Conservation (phyloP, 1,140 invertebrate species). For the Palaemon carinicauda region DNA sequence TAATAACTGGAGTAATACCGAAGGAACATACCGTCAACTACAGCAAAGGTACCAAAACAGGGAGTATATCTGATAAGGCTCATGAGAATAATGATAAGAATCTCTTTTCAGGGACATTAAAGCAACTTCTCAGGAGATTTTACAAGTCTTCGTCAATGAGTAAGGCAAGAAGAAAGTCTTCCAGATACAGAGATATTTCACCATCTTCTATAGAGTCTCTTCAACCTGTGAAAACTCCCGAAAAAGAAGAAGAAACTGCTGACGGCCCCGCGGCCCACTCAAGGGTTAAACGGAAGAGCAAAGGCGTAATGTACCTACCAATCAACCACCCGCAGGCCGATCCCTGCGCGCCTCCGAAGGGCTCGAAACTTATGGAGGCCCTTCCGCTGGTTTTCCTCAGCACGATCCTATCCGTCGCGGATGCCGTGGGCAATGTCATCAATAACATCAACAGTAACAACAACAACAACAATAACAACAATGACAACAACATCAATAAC, state of each 20-base stretch:
- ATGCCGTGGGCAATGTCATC: conserved; percentile 44
- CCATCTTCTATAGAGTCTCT: neutral
- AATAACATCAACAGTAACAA: conserved; percentile 56
- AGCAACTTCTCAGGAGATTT: too few relatives aligned
- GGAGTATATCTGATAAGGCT: neutral
- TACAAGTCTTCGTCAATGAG: too few relatives aligned
- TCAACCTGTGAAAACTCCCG: neutral
- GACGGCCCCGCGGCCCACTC: neutral
- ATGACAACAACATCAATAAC: conserved; percentile 52
- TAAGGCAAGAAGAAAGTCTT: too few relatives aligned
- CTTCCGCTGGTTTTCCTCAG: conserved; percentile 43
- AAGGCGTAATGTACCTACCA: conserved; percentile 46
- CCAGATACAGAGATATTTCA: neutral
- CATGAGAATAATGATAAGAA: neutral
- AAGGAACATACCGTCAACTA: neutral
- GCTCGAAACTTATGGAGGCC: conserved; percentile 41
- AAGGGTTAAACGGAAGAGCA: neutral
- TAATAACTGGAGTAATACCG: neutral
- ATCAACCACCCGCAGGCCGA: conserved; percentile 14
- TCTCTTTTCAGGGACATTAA: too few relatives aligned
- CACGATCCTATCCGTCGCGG: conserved; percentile 39
- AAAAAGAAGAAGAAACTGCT: neutral
- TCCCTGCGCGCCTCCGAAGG: conserved; percentile 36
- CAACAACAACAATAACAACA: conserved; percentile 54
- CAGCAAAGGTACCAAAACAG: neutral